phyloP scores from a whole-genome alignment of 2,888 invertebrate genomes.

The Rhopalosiphum nymphaeae region DNA sequence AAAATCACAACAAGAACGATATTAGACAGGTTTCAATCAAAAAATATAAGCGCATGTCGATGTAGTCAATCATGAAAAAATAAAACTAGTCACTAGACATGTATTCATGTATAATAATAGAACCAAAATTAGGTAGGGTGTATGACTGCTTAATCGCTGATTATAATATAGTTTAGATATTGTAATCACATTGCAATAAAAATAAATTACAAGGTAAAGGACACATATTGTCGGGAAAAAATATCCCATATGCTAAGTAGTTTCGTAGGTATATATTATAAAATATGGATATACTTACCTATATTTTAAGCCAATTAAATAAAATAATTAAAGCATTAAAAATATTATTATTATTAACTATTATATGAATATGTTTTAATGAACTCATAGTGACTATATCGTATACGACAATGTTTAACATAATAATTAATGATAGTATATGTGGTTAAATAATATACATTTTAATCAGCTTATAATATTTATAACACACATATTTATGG shows the following conservation, averaged over 20 bases:
- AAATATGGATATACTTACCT: not conserved
- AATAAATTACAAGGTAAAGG: slow-evolving; percentile 21
- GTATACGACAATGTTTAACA: not conserved
- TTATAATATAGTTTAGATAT: not conserved
- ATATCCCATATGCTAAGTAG: not conserved
- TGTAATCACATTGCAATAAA: not conserved
- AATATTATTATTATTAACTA: not conserved
- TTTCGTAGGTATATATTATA: not conserved
- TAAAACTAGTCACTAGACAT: not conserved
- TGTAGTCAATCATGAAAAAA: not conserved
- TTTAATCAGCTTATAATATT: not conserved
- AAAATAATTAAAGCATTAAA: not conserved
- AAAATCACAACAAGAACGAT: not conserved
- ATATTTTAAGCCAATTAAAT: not conserved
- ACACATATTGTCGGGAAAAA: not conserved
- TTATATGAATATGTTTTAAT: not conserved
- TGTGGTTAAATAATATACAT: not conserved
- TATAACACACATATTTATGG: not conserved
- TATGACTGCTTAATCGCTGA: not conserved
- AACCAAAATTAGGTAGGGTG: not conserved
- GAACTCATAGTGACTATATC: not conserved
- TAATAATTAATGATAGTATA: not conserved
- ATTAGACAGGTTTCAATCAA: not conserved
- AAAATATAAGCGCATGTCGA: not conserved
- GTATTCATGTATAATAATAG: not conserved